Percentiles rank a stretch among this genome's conserved stretches.
Evolutionary conservation across 2,797 vertebrate species (phyloP).

Genomic region (Trachurus trachurus): DNA sequence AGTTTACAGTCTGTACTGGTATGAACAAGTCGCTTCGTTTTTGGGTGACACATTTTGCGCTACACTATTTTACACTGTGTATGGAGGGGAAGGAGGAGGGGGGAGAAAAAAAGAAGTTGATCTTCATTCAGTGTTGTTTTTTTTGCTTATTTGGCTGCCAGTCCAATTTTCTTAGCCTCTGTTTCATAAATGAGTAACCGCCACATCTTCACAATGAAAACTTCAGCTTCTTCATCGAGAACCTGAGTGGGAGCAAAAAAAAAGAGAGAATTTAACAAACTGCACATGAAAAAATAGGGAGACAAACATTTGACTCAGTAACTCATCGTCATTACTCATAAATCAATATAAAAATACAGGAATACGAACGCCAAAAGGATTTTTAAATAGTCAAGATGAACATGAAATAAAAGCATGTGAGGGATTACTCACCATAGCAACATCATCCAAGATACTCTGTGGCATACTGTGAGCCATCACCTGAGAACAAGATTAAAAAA

Average conservation of each 20-base stretch:
- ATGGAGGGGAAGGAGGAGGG: background rate
- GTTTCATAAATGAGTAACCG: constrained; percentile 99
- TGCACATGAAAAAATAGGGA: background rate
- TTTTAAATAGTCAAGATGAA: background rate
- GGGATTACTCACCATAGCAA: constrained; percentile 94
- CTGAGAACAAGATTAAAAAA: constrained; percentile 76
- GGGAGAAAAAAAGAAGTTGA: constrained; percentile 25
- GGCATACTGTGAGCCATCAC: constrained; percentile 99
- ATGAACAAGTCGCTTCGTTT: constrained; percentile 40
- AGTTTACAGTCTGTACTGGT: constrained; percentile 37
- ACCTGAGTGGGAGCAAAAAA: constrained; percentile 84
- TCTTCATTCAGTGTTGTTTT: constrained; percentile 51
- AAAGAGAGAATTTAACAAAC: constrained; percentile 3
- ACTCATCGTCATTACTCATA: background rate
- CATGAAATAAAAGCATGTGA: background rate
- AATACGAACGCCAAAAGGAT: background rate
- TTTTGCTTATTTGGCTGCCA: constrained; percentile 93
- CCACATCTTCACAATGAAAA: constrained; percentile 99
- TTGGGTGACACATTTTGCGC: constrained; percentile 48
- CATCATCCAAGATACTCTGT: constrained; percentile 97
- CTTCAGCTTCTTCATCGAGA: constrained; percentile 99
- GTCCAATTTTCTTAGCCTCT: constrained; percentile 99
- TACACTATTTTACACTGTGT: constrained; percentile 65
- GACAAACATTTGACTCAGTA: background rate
- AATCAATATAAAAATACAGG: background rate